Evolutionary conservation across 2,888 invertebrate genomes (phyloP), one percentile per base, ranked within the genome.

Genomic region (Mythimna lalbum): DNA sequence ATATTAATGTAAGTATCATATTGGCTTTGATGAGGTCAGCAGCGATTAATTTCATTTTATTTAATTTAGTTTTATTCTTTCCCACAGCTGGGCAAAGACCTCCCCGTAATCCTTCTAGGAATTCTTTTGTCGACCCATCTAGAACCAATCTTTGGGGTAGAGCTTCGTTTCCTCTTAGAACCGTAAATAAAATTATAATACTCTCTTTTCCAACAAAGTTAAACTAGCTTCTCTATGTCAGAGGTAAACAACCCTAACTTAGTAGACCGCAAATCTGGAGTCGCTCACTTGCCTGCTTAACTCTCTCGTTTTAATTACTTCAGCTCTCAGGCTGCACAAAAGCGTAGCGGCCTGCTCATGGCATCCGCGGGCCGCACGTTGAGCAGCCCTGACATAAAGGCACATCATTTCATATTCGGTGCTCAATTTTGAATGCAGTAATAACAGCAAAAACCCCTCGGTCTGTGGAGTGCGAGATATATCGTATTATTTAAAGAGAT

Each of bases 401-500:
- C 56, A 67, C 27, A 72, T 68, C 39, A 81, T 81, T 81, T 72
- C 73, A 79, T 72, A 81, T 79, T 79, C 68, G 78, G 82, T 72
- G 65, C 73, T 81, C 72, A 79, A 68, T 68, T 79, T 68, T 63
- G 78, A 79, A 81, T 73, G 82, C 82, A 78, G 78, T 79, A 68
- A 81, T 81, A 79, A 78, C 63, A 43, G 49, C 63, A 68, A 52
- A 73, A 70, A 65, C 62, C 73, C 81, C 73, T 64, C 68, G 52
- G 68, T 62, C 62, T 68, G 63, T 65, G 78, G 53, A 78, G 67
- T 70, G 76, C 47, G 68, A 79, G 82, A 79, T 81, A 78, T 68
- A 79, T 81, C 68, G 73, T 63, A 81, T 79, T 81, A 79, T 81
- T 79, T 81, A 81, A 73, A 73, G 78, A 81, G 82, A 81, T 79